Evolutionary conservation across 2,797 vertebrate genomes (phyloP).

Genomic region (Lophura swinhoii): DNA sequence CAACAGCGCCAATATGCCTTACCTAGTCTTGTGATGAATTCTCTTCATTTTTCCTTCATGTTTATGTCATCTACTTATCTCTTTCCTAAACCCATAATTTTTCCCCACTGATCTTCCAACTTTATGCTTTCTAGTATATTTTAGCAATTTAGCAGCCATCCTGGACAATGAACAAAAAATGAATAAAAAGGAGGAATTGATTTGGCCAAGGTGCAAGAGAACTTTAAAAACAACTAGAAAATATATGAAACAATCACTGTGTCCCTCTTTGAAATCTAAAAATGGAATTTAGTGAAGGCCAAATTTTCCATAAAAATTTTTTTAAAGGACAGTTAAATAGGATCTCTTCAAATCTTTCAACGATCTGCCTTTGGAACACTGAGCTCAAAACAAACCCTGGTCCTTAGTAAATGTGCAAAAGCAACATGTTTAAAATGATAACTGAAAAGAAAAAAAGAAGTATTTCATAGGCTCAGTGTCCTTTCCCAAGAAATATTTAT

Average conservation of each 20-base stretch:
- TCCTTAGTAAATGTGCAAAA: neutral
- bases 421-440: neutral
- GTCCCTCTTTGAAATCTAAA: neutral
- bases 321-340: neutral
- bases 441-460: neutral
- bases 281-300: neutral
- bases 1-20: neutral
- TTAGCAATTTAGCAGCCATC: neutral
- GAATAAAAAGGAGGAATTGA: neutral
- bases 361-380: neutral
- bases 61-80: neutral
- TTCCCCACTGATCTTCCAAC: neutral
- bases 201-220: neutral
- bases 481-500: conserved; percentile 28
- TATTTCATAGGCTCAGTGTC: neutral
- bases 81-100: neutral
- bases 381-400: neutral
- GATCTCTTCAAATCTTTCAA: neutral
- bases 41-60: neutral
- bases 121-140: neutral
- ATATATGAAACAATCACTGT: neutral
- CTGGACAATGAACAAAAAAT: neutral
- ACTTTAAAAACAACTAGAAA: neutral
- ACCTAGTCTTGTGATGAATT: neutral
- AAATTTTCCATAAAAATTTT: neutral